Evolutionary conservation across 1,140 invertebrate genomes (phyloP), one percentile per base, ranked within the genome.

Genomic region (Pogonognathellus flavescens): DNA sequence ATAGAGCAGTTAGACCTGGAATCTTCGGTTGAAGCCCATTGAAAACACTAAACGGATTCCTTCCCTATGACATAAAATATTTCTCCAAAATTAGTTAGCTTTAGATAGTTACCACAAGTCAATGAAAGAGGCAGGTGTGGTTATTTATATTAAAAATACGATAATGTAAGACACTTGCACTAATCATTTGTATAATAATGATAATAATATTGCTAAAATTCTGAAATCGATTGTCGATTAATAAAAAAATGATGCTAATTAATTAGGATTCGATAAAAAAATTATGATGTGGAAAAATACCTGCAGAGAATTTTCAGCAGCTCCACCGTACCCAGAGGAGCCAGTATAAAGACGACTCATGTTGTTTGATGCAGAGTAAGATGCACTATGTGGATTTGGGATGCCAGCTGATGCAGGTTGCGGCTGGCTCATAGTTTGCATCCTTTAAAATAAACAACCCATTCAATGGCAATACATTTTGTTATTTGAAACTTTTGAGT

Each of bases 291-390:
- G 9, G 62, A 20, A 60, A 20, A 20, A 18, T 81, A 85, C 84
- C 80, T 82, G 76, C 18, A 85, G 60, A 60, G 62, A 55, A 22
- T 82, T 85, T 13, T 85, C 84, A 1, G 60, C n/a, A 0, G 84
- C 84, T 50, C 72, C 55, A 50, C 18, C 55, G 50, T 41, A 82
- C 9, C 14, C 20, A 49, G 55, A 22, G 13, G 72, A 80, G 10
- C 10, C 13, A 14, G 83, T 84, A 52, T 52, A 84, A 13, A 55
- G 82, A 7, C 25, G 4, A 3, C 11, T 70, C 0, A 31, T 18
- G 0, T 13, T 14, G 53, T 49, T 49, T 0, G 31, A 5, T 7
- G 60, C 14, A 20, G 25, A 62, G 16, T 83, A n/a, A 25, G 52
- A 22, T 8, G 60, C n/a, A 41, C 31, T 41, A 20, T 52, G 18